phyloP scores from a whole-genome alignment of 2,888 invertebrate species.

The Pollenia griseotomentosa region DNA sequence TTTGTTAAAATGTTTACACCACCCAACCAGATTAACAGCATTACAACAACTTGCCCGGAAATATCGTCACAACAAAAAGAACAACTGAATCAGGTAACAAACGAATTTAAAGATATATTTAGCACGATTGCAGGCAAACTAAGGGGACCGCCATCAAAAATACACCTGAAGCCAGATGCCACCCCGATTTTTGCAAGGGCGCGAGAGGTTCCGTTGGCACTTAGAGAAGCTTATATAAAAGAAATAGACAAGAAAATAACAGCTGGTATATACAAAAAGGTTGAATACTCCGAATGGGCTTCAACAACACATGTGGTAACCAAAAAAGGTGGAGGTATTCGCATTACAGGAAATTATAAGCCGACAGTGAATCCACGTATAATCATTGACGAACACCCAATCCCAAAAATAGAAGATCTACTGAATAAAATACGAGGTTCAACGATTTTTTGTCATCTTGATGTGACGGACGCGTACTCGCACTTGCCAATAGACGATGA shows the following conservation, averaged over 20 bases:
- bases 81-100: neutral
- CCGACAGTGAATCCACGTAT: conserved; percentile 65
- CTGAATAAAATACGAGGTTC: conserved; percentile 48
- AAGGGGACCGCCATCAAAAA: neutral
- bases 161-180: conserved; percentile 14
- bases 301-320: conserved; percentile 61
- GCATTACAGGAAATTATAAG: conserved; percentile 58
- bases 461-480: conserved; percentile 66
- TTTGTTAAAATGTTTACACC: neutral
- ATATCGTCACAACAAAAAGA: neutral
- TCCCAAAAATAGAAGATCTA: conserved; percentile 29
- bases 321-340: conserved; percentile 49
- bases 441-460: conserved; percentile 41
- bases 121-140: conserved; percentile 39
- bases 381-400: conserved; percentile 59
- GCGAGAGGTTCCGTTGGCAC: conserved; percentile 33
- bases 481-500: neutral
- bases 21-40: neutral
- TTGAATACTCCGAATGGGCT: conserved; percentile 58
- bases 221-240: conserved; percentile 26
- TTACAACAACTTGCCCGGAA: neutral
- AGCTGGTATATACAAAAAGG: conserved; percentile 51
- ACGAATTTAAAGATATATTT: conserved; percentile 31
- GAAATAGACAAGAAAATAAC: conserved; percentile 31
- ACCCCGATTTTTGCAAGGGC: conserved; percentile 42